Evolutionary conservation across 2,797 vertebrate species (phyloP), one percentile per base, ranked within the genome.

Genomic region (Nasua narica): DNA sequence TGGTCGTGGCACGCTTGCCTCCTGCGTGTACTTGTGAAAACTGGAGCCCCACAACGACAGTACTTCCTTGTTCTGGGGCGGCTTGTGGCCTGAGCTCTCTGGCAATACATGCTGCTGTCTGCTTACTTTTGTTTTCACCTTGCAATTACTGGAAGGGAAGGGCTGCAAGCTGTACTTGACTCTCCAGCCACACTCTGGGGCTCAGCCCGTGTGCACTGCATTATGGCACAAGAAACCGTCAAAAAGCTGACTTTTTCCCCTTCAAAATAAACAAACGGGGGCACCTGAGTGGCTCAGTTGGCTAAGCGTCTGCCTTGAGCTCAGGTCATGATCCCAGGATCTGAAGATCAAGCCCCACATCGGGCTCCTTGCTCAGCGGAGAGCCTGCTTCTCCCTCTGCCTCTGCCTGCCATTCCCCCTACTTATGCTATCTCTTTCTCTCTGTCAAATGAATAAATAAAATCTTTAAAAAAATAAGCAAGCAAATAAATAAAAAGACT

Each of bases 41-140:
- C 69, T 37, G 54, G 70, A 86, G 60, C 50, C 82, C 52, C 72
- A 14, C 35, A 4, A 5, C 25, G 60, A 83, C 87, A 56, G 83
- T 35, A 78, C 95, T 97, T 96, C 96, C 97, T 96, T 69, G 91
- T 94, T 97, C 92, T 48, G 16, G 29, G 92, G 58, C 82, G 70
- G 83, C 82, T n/a, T n/a, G 50, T 29, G 65, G 82, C 58, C 85
- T 2, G 23, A 84, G 81, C 62, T 84, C 91, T 85, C 67, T n/a
- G 72, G 87, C 32, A n/a, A 7, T 13, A 25, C 10, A 40, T 60
- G 29, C 78, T 40, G 14, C 54, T 0, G 25, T 78, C 48, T 67
- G 90, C 50, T 94, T 27, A 23, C 94, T 96, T 72, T 69, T 86
- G 74, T 94, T 97, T 96, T 93, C 92, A 85, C 76, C 62, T 89